Conservation (phyloP, 2,113 vertebrate genomes). For the Geococcyx californianus region DNA sequence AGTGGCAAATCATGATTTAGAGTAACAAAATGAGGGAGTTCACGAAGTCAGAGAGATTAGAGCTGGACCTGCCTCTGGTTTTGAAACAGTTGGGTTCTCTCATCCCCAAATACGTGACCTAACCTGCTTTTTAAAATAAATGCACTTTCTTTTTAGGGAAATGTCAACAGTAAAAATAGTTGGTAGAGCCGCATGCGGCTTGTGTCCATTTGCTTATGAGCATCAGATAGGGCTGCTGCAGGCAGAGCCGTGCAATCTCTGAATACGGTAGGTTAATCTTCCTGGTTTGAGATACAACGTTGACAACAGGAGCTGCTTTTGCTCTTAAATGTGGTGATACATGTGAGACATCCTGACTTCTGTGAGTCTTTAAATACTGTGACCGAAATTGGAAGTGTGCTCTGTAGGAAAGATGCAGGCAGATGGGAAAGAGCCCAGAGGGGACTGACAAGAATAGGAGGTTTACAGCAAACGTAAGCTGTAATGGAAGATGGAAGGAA, state of each 20-base stretch:
- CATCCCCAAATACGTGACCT: neutral
- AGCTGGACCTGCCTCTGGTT: neutral
- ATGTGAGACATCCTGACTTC: neutral
- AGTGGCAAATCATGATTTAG: neutral
- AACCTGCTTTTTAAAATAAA: neutral
- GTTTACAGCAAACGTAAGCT: neutral
- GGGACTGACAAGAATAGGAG: neutral
- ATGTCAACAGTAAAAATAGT: neutral
- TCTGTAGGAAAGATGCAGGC: neutral
- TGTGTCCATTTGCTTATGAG: neutral
- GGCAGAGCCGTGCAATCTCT: neutral
- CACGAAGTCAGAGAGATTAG: neutral
- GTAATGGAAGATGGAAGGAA: conserved; percentile 6
- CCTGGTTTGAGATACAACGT: neutral
- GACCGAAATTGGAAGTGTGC: neutral
- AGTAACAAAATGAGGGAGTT: neutral
- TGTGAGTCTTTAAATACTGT: neutral
- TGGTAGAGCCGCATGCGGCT: neutral
- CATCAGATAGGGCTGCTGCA: neutral
- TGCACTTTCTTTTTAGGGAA: neutral
- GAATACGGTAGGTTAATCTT: neutral
- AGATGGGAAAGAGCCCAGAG: conserved; percentile 14
- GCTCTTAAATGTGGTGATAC: neutral
- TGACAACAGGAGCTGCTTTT: neutral
- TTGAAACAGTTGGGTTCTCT: neutral